Conservation (phyloP, 2,113 vertebrate species). For the Hydrochoerus hydrochaeris region DNA sequence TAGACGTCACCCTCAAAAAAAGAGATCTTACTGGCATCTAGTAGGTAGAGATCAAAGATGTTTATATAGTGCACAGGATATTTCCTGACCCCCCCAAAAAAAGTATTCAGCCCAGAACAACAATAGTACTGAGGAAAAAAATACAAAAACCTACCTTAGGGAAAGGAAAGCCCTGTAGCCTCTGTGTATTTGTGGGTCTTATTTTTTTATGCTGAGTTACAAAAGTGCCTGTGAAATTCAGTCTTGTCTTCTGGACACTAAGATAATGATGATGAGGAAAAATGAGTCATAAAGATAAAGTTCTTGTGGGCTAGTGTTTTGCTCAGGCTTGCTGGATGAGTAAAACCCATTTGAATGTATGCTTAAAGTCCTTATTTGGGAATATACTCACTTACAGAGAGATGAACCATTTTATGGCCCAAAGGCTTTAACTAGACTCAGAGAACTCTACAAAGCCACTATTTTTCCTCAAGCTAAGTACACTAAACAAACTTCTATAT, state of each 20-base stretch:
- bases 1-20: background rate
- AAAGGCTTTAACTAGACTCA: conserved; percentile 47
- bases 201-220: conserved; percentile 22
- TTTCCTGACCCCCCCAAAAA: background rate
- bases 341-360: conserved; percentile 52
- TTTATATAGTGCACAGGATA: background rate
- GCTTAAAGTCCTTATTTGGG: conserved; percentile 65
- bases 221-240: conserved; percentile 55
- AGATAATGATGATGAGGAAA: conserved; percentile 73
- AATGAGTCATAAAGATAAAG: conserved; percentile 65
- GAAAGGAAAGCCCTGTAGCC: conserved; percentile 30
- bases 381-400: conserved; percentile 53
- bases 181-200: conserved; percentile 19
- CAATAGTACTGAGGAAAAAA: background rate
- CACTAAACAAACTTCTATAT: conserved; percentile 12
- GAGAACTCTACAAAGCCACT: conserved; percentile 4
- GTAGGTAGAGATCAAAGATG: background rate
- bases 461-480: conserved; percentile 36
- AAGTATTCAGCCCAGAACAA: background rate
- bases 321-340: conserved; percentile 51
- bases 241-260: conserved; percentile 54
- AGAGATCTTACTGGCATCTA: background rate
- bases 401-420: background rate
- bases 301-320: conserved; percentile 61
- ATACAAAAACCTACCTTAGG: background rate